Base-by-base conservation (phyloP, 1,140 invertebrate species). In the Caenorhabditis inopinata region DNA sequence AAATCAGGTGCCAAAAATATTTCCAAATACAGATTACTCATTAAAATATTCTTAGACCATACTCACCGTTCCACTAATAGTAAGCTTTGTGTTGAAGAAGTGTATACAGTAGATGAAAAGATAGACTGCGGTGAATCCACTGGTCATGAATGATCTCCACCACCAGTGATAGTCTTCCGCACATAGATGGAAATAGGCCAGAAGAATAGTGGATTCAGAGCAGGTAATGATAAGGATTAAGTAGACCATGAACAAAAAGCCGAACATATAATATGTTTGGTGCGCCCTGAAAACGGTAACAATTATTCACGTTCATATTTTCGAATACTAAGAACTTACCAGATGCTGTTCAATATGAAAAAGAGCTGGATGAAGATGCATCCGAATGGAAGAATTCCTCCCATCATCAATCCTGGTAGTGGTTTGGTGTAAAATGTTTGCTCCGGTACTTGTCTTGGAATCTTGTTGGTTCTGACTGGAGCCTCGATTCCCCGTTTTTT, bases 201-300 rank as follows among this genome's bases (percentile, higher is more conserved):
- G 91, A 42, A 99, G 91, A 85, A 99, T 95, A 12, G 97, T 98
- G 18, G 97, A 97, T 91, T 99, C 96, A 25, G 96, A 97, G 90
- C 96, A 99, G 0, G 97, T 99, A 85, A 99, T 96, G 35, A 98
- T 93, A 27, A 99, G 91, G 87, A 99, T 99, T 78, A 97, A 91
- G 90, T 98, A 99, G 48, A 99, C 97, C 77, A 99, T 91, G 88
- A 98, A 97, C 35, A 99, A 91, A 90, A 99, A 98, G 83, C 97
- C 97, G 90, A 99, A 99, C 96, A 99, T 98, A 91, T 98, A 99
- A 89, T 98, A 98, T 90, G 96, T 96, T 91, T 96, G 94, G 87
- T 93, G 95, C 45, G 95, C 96, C 92, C 92, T 92, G 86, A 53
- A 91, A 89, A 75, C 83, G 78, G 76, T 83, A 42, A 42, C 21